A percentile compares a stretch with the other conserved stretches of the same genome.
These are phyloP conservation scores for Erebia ligea DNA, from an alignment of 2,888 invertebrate genomes.

Conservation along the genomic window DNA sequence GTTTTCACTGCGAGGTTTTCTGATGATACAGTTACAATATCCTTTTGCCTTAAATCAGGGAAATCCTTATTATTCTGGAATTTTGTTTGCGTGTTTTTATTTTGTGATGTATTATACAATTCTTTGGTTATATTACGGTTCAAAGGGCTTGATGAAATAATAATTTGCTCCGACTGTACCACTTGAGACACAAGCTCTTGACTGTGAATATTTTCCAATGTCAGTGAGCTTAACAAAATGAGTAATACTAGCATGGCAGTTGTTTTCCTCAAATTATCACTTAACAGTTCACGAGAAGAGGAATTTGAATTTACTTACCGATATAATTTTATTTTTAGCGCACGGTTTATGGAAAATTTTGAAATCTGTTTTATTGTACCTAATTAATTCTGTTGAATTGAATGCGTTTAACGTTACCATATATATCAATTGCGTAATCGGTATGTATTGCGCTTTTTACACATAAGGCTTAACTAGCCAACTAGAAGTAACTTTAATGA, in stretches of 20 bases:
- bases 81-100: neutral
- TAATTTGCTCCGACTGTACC: slow-evolving; percentile 40
- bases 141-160: slow-evolving; percentile 20
- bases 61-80: neutral
- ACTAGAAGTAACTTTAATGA: slow-evolving; percentile 44
- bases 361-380: neutral
- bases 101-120: neutral
- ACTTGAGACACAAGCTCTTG: slow-evolving; percentile 47
- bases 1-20: slow-evolving; percentile 2
- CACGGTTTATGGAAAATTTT: slow-evolving; percentile 11
- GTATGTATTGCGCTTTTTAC: slow-evolving; percentile 58
- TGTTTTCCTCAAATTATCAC: slow-evolving; percentile 39
- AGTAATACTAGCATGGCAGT: slow-evolving; percentile 55
- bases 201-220: slow-evolving; percentile 52
- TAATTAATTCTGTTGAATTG: too few relatives aligned
- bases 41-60: neutral
- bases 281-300: neutral
- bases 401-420: neutral
- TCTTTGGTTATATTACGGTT: slow-evolving; percentile 12
- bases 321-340: neutral
- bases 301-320: neutral
- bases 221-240: slow-evolving; percentile 50
- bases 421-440: neutral
- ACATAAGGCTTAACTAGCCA: slow-evolving; percentile 52
- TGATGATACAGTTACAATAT: neutral